Conservation (phyloP, 2,888 invertebrate species). For the Nemotelus nigrinus region DNA sequence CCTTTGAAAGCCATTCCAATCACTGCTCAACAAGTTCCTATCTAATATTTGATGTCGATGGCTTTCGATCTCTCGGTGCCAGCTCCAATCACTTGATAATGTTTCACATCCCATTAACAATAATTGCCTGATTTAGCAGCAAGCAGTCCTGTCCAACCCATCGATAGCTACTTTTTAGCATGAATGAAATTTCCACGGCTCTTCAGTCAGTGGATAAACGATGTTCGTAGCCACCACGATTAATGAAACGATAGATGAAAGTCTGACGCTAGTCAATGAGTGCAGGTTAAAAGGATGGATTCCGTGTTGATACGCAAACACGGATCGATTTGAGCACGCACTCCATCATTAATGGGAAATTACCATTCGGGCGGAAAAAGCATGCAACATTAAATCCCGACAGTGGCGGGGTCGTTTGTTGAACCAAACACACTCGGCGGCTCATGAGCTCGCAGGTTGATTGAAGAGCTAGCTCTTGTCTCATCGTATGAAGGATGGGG, state of each 20-base stretch:
- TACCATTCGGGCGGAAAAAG: constrained; percentile 14
- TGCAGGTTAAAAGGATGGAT: too few relatives aligned
- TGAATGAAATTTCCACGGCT: background rate
- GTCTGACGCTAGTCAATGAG: background rate
- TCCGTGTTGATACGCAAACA: too few relatives aligned
- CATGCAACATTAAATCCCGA: constrained; percentile 23
- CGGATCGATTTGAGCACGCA: background rate
- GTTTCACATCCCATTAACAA: background rate
- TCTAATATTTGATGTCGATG: too few relatives aligned
- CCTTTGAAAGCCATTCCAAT: too few relatives aligned
- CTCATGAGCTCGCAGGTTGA: background rate
- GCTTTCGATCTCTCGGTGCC: background rate
- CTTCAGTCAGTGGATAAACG: background rate
- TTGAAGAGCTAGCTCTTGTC: background rate
- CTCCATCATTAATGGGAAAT: constrained; percentile 21
- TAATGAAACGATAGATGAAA: constrained; percentile 5
- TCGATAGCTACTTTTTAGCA: background rate
- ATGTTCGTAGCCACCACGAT: background rate
- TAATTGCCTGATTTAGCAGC: background rate
- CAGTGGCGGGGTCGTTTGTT: background rate
- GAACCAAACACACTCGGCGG: too few relatives aligned
- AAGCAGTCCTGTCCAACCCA: background rate
- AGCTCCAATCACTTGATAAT: background rate
- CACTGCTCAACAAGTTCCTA: too few relatives aligned
- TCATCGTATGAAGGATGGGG: background rate